Percentiles rank a stretch among this genome's conserved stretches.
Evolutionary conservation across 2,113 vertebrate species (phyloP).

Genomic region (Gymnocephalus cernua): DNA sequence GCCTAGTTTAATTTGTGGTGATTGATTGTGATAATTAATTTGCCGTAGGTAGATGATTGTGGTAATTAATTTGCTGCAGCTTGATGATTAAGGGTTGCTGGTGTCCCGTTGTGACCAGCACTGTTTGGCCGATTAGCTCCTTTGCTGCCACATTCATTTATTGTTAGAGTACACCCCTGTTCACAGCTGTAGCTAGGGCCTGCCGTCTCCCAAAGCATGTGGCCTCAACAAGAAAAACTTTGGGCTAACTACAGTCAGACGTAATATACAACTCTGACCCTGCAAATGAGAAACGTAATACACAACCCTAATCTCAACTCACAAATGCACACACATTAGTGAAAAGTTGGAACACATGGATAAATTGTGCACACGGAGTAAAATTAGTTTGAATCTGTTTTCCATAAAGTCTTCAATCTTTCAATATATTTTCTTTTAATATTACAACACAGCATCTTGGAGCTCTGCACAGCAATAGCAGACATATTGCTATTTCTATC

Average conservation of each 20-base stretch:
- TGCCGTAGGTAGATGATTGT: constrained; percentile 81
- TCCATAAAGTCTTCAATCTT: constrained; percentile 48
- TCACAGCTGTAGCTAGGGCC: constrained; percentile 53
- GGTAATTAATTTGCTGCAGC: constrained; percentile 83
- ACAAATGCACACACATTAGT: constrained; percentile 1
- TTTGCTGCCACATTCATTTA: constrained; percentile 76
- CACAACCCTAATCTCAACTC: not conserved
- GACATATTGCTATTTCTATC: constrained; percentile 72
- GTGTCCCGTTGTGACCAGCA: constrained; percentile 74
- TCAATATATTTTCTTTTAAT: constrained; percentile 52
- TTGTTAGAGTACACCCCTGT: constrained; percentile 57
- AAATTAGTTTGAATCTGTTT: constrained; percentile 37
- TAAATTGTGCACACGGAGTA: constrained; percentile 19
- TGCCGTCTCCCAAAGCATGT: constrained; percentile 31
- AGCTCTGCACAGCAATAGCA: constrained; percentile 32
- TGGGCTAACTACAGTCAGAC: not conserved
- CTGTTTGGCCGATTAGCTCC: constrained; percentile 79
- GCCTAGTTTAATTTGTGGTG: constrained; percentile 77
- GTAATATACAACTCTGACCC: not conserved
- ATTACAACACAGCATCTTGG: constrained; percentile 20
- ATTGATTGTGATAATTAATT: constrained; percentile 85
- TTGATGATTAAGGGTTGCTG: constrained; percentile 79
- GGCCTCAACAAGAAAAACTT: constrained; percentile 41
- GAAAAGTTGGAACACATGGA: not conserved
- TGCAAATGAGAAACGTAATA: constrained; percentile 14